phyloP scores from a whole-genome alignment of 1,140 invertebrate genomes.

The Asobara japonica region DNA sequence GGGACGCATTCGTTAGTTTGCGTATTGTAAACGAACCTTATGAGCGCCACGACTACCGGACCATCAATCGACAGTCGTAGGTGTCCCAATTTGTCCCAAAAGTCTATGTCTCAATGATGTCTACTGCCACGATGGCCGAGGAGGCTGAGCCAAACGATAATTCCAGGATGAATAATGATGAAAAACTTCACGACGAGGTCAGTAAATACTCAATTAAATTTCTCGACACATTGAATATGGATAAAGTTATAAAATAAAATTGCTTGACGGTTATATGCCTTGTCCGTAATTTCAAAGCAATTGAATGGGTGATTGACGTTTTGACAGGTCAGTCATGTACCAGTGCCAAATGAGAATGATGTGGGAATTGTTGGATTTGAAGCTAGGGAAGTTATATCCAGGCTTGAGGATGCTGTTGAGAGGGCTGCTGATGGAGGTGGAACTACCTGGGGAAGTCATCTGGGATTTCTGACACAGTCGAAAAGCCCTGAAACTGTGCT shows the following conservation, averaged over 20 bases:
- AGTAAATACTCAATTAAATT: background rate
- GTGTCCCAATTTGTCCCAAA: background rate
- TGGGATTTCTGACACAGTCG: slow-evolving; percentile 58
- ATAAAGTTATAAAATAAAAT: background rate
- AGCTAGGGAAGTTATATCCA: slow-evolving; percentile 73
- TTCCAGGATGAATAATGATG: background rate
- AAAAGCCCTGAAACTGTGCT: slow-evolving; percentile 61
- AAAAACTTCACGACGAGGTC: background rate
- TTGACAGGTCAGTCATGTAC: slow-evolving; percentile 62
- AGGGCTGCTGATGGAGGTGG: slow-evolving; percentile 65
- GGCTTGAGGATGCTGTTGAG: slow-evolving; percentile 72
- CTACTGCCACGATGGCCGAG: slow-evolving; percentile 66
- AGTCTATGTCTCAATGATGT: background rate
- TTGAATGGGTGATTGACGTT: slow-evolving; percentile 34
- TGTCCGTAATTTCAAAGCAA: background rate
- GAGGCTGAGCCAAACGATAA: slow-evolving; percentile 38
- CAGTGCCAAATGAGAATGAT: slow-evolving; percentile 43
- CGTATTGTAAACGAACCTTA: background rate
- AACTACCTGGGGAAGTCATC: slow-evolving; percentile 61
- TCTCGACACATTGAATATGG: background rate
- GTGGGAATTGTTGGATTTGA: slow-evolving; percentile 73
- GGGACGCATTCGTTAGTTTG: background rate
- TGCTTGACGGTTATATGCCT: background rate
- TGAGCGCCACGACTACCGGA: slow-evolving; percentile 8
- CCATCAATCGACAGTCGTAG: slow-evolving; percentile 6